Conservation (phyloP, 2,888 invertebrate species). For the Arenicola marina region DNA sequence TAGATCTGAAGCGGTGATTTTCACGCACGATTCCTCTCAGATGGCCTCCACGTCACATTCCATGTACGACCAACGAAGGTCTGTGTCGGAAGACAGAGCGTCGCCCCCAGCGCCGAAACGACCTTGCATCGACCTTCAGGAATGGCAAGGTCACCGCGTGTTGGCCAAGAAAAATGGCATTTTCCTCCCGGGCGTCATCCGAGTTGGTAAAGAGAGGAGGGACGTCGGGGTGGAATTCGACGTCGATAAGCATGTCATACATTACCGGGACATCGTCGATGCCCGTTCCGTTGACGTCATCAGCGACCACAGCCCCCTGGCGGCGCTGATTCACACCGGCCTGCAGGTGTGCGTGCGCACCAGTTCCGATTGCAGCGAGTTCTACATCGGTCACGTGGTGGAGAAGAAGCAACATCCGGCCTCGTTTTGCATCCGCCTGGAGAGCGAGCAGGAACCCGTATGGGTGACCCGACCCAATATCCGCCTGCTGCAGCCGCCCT, state of each 20-base stretch:
- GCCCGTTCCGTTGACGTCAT: slow-evolving; percentile 82
- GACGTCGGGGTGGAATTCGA: slow-evolving; percentile 84
- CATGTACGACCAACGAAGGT: no score
- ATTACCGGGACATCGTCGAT: slow-evolving; percentile 63
- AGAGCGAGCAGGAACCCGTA: slow-evolving; percentile 42
- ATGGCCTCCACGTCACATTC: no score
- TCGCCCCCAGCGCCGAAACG: slow-evolving; percentile 6
- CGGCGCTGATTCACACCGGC: slow-evolving; percentile 75
- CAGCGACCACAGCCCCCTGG: slow-evolving; percentile 87
- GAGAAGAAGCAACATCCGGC: slow-evolving; percentile 71
- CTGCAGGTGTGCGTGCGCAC: slow-evolving; percentile 75
- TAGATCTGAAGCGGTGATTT: no score
- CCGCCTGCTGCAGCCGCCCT: slow-evolving; percentile 87
- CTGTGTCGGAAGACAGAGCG: neutral
- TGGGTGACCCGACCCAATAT: slow-evolving; percentile 88
- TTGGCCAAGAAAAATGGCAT: slow-evolving; percentile 85
- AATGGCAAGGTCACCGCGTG: slow-evolving; percentile 92
- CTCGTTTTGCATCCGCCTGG: slow-evolving; percentile 71
- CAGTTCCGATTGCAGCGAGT: slow-evolving; percentile 70
- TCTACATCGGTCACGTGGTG: slow-evolving; percentile 82
- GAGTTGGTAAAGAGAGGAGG: slow-evolving; percentile 62
- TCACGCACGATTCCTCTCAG: no score
- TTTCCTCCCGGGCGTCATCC: slow-evolving; percentile 82
- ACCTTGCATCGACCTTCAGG: slow-evolving; percentile 75
- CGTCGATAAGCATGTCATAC: slow-evolving; percentile 72